Evolutionary conservation across 2,888 invertebrate genomes (phyloP), one percentile per base, ranked within the genome.

Genomic region (Dryadula phaetusa): DNA sequence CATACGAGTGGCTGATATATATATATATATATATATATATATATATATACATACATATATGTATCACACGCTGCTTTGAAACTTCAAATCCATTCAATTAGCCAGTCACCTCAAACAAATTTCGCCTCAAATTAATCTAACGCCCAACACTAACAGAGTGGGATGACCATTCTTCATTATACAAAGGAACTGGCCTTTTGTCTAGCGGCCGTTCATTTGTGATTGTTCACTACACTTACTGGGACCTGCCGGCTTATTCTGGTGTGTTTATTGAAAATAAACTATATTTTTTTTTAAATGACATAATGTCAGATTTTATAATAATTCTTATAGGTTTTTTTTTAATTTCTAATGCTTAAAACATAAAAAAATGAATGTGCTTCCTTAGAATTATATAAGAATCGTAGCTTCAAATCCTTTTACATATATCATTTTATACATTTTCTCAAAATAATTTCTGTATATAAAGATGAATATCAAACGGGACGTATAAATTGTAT

Each of bases 161-260:
- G 84, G 87, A 88, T 90, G 88, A 87, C 92, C 92, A 92, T 91
- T 91, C 92, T 91, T 92, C 91, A 90, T 88, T 89, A 83, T 76
- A 92, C 92, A 92, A 92, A 90, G 90, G 91, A 85, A 79, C 71
- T 76, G 77, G 78, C 83, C 91, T 88, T 88, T 92, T 92, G 92
- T 92, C 87, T 88, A 80, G 79, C 79, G 80, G 73, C 88, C 87
- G 87, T 90, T 90, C 88, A 86, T 86, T 90, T 87, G 83, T 84
- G 86, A 91, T 90, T 91, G 90, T 90, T 88, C 83, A 82, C 83
- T 81, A 83, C 83, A 82, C 78, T 81, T 82, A 81, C 77, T 44
- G 61, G 32, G 61, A 62, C 34, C n/a, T 56, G 22, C 42, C 3
- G 49, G 12, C 10, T 60, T 60, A 66, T 62, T 53, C 44, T 42